Evolutionary conservation across 2,888 invertebrate species (phyloP), one percentile per base, ranked within the genome.

Genomic region (Drosophila tanythrix): DNA sequence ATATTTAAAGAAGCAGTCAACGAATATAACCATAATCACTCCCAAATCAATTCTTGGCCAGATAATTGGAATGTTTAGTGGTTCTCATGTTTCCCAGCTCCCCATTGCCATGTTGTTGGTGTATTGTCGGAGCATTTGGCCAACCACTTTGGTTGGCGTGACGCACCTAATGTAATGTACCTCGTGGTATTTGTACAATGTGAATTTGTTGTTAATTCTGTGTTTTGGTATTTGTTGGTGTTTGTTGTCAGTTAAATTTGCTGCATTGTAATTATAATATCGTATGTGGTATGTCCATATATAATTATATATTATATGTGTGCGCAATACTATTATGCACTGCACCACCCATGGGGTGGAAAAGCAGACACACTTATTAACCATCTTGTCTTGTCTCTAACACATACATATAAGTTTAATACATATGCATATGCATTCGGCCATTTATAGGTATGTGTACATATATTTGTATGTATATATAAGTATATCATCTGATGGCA

Each of bases 261-360:
- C 63, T 76, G 63, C 56, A 63, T 53, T 79, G 68, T 61, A 73
- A 59, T 70, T 68, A 25, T 83, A 80, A 69, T 70, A 62, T 73
- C 62, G 68, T 81, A 82, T 69, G 59, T 55, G 7, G 40, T 56
- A n/a, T 75, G 67, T 56, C 15, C 55, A 55, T 66, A 69, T 71
- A 70, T 71, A 64, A 68, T 64, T 63, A 69, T 63, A 69, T 70
- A 65, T 69, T 71, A 70, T 68, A 71, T 67, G 31, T 78, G 77
- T 86, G 52, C 69, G 70, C 84, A 81, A 66, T 66, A 48, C 65
- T 59, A 35, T 56, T 15, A 67, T 74, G 79, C 79, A 81, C 79
- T 82, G 74, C 86, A 77, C 76, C 85, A 78, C 77, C 77, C 85
- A 85, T 85, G 88, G 85, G 85, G 85, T 85, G 90, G 84, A 89